Base-by-base conservation (phyloP, 1,140 invertebrate genomes). In the Piezodorus guildinii region DNA sequence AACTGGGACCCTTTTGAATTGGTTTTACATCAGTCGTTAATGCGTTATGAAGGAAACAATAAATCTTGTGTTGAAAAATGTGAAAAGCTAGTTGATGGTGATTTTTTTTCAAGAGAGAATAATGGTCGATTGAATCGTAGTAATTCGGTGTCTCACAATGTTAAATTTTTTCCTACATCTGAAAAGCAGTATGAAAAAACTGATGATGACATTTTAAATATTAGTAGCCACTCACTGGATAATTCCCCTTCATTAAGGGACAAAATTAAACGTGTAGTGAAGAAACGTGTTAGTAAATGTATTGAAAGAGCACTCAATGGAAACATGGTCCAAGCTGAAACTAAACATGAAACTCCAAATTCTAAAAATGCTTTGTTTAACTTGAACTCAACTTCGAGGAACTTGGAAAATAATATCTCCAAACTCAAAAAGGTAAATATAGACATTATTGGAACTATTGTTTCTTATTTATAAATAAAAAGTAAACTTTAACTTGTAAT, bases 1-100 rank as follows among this genome's bases (percentile, higher is more conserved):
- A 60, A 56, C 14, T 56, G 52, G 52, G 52, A 56, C 23, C 52
- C 52, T 23, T 56, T 56, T 56, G 52, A 56, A 56, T 25, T 56
- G 4, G 52, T 56, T 3, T 56, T 56, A 25, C 52, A 23, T 25
- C 17, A 56, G 23, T 56, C 52, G 3, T 56, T 56, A 56, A 56
- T 23, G 52, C 25, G 27, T 23, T 16, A 23, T 56, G 23, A 25
- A 23, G 23, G 15, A 56, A 25, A 4, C 23, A 16, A 25, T 56
- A 16, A 56, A 21, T 19, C 46, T 10, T 10, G 46, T 49, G 46
- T n/a, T 17, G 21, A 49, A 49, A 14, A 5, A 17, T 19, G n/a
- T 19, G 21, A 10, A 25, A 56, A 56, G 8, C 21, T 56, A 2
- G 23, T 25, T 56, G 52, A 56, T 23, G 19, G 17, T 56, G 46